phyloP scores from a whole-genome alignment of 2,888 invertebrate genomes.

The Aphidius colemani region DNA sequence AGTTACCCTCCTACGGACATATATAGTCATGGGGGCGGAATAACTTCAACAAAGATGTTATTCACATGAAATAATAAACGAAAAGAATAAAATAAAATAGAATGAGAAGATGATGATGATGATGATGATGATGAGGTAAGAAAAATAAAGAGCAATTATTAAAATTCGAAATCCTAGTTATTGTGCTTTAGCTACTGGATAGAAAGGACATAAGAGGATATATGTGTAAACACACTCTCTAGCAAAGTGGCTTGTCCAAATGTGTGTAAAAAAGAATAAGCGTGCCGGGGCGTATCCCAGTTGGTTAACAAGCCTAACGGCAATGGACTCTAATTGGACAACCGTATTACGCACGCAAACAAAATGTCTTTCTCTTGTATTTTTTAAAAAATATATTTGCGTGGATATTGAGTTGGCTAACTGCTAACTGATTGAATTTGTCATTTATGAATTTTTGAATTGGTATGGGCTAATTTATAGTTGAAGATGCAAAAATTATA shows the following conservation, averaged over 20 bases:
- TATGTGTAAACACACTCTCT: slow-evolving; percentile 35
- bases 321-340: slow-evolving; percentile 55
- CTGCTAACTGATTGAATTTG: too few species aligned
- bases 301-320: slow-evolving; percentile 49
- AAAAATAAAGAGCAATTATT: slow-evolving; percentile 5
- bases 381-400: too few species aligned
- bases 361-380: slow-evolving; percentile 7
- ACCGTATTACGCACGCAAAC: slow-evolving; percentile 51
- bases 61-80: not conserved
- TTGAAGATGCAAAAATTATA: too few species aligned
- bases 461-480: too few species aligned
- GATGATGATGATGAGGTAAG: not conserved
- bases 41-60: not conserved
- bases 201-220: slow-evolving; percentile 11
- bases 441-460: too few species aligned
- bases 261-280: slow-evolving; percentile 50
- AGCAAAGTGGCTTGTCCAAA: slow-evolving; percentile 56
- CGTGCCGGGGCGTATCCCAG: slow-evolving; percentile 56
- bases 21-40: not conserved
- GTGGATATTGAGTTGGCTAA: too few species aligned
- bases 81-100: not conserved
- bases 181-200: slow-evolving; percentile 11
- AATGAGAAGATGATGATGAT: not conserved
- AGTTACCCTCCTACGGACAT: too few species aligned
- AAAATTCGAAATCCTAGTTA: not conserved